Conservation (phyloP, 2,888 invertebrate species). For the Plebejus argus region DNA sequence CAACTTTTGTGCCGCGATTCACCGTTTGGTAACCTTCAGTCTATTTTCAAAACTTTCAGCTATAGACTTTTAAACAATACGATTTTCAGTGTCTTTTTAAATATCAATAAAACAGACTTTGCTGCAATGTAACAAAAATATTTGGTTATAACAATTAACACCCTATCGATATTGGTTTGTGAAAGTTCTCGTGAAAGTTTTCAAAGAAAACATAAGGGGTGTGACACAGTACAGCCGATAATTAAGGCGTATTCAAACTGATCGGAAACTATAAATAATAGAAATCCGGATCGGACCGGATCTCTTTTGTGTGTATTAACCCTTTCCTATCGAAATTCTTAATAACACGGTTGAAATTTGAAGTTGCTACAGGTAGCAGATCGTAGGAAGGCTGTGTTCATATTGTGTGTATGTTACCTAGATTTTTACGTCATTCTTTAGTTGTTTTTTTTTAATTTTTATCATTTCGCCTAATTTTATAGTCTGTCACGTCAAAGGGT, state of each 20-base stretch:
- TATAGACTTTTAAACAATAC: neutral
- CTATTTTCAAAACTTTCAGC: no score
- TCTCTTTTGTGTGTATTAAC: constrained; percentile 77
- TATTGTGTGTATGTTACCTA: no score
- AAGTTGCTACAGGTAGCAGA: constrained; percentile 64
- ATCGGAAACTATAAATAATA: constrained; percentile 80
- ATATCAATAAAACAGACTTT: neutral
- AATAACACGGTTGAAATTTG: constrained; percentile 70
- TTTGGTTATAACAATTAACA: constrained; percentile 35
- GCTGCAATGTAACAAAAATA: neutral
- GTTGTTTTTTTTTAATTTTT: no score
- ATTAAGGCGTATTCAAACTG: constrained; percentile 80
- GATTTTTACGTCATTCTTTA: no score
- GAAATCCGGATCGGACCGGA: constrained; percentile 76
- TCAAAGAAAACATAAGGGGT: constrained; percentile 63
- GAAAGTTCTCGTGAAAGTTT: constrained; percentile 69
- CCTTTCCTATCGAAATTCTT: constrained; percentile 77
- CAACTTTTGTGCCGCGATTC: no score
- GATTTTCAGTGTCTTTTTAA: neutral
- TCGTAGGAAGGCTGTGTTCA: neutral
- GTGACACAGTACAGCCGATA: constrained; percentile 71
- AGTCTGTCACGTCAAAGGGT: no score
- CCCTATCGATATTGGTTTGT: constrained; percentile 46
- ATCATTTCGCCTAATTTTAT: no score
- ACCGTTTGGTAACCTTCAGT: no score